Evolutionary conservation across 2,113 vertebrate species (phyloP), one percentile per base, ranked within the genome.

Genomic region (Athene noctua): DNA sequence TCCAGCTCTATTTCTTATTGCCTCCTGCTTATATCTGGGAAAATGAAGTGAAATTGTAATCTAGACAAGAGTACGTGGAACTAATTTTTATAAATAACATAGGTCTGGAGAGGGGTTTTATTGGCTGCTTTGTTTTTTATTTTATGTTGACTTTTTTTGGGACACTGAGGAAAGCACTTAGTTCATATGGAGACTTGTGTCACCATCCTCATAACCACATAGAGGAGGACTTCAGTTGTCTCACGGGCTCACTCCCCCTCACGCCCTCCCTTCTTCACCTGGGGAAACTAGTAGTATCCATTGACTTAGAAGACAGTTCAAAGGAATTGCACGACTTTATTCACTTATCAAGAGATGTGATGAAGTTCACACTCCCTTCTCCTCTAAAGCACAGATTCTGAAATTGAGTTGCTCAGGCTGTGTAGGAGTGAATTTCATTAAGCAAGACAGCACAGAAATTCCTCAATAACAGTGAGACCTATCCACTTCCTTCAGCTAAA

Each of bases 381-480:
- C 26, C 40, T 88, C 38, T 88, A 47, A 80, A 82, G 72, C 46
- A 86, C 44, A 57, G 30, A 73, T 91, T 66, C 73, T 66, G 84
- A 90, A 91, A 92, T 44, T 54, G 77, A 38, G 68, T 90, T 80
- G 26, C 66, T 85, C 3, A 1, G 34, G 55, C 47, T 80, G 19
- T 4, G 55, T 91, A 87, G 81, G 74, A 92, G 59, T 92, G 71
- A 91, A 92, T 85, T 92, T 88, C 74, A 58, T 94, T 83, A 96
- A 40, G 21, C 8, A 81, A 66, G 83, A 67, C 34, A 91, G 29
- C 49, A 87, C 16, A 75, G 34, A 84, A 80, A 71, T 79, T 89
- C 73, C 47, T 85, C 81, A 55, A 77, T 58, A 89, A 57, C 49
- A 54, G 54, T 46, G 75, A 16, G 49, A 90, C 42, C 34, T 59